Percentiles rank a stretch among this genome's conserved stretches.
Evolutionary conservation across 2,113 vertebrate species (phyloP).

Genomic region (Onychostoma macrolepis): DNA sequence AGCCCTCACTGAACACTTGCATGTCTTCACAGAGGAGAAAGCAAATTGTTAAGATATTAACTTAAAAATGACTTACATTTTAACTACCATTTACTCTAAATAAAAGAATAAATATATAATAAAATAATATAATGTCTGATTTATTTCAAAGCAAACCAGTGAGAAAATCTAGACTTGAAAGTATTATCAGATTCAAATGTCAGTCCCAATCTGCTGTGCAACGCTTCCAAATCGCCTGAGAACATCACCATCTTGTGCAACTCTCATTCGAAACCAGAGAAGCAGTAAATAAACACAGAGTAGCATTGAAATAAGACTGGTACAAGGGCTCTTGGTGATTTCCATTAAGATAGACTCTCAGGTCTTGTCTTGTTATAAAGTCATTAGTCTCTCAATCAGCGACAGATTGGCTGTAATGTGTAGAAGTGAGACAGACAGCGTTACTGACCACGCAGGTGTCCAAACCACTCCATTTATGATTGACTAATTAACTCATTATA

Average conservation of each 20-base stretch:
- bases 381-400: constrained; percentile 55
- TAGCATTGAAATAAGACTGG: constrained; percentile 17
- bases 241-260: constrained; percentile 10
- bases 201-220: background rate
- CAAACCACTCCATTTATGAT: constrained; percentile 44
- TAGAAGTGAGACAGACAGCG: constrained; percentile 45
- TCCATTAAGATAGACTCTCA: constrained; percentile 59
- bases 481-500: constrained; percentile 52
- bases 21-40: background rate
- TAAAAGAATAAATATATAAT: background rate
- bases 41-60: background rate
- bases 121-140: too few relatives aligned
- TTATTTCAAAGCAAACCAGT: background rate
- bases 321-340: constrained; percentile 48
- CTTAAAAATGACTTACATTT: background rate
- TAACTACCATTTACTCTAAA: background rate
- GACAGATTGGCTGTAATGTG: constrained; percentile 56
- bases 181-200: background rate
- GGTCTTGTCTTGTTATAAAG: constrained; percentile 58
- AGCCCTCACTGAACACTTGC: background rate
- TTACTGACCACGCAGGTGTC: constrained; percentile 54
- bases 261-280: background rate
- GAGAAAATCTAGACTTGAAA: background rate
- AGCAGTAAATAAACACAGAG: background rate
- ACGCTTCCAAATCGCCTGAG: background rate